Evolutionary conservation across 2,888 invertebrate genomes (phyloP).

Genomic region (Diarsia rubi): DNA sequence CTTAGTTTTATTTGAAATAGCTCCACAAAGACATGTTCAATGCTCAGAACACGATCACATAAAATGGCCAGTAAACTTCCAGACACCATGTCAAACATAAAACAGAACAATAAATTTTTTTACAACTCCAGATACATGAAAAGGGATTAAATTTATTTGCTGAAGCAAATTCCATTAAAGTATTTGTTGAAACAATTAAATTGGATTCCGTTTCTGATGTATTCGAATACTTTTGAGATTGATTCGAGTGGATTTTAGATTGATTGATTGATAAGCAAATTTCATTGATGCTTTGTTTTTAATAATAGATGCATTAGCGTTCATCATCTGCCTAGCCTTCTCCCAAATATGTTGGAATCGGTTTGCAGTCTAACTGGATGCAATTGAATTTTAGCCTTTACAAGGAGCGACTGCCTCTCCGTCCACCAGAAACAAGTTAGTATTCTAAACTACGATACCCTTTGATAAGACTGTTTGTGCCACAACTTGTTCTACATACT

Average conservation of each 20-base stretch:
- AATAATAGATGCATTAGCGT: background rate
- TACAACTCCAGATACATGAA: conserved; percentile 78
- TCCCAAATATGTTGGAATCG: background rate
- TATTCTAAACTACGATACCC: no score
- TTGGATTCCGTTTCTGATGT: conserved; percentile 60
- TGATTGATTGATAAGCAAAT: conserved; percentile 27
- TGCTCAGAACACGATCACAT: conserved; percentile 74
- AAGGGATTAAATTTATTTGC: conserved; percentile 76
- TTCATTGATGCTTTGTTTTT: conserved; percentile 8
- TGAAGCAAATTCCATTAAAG: conserved; percentile 66
- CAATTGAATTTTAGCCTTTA: no score
- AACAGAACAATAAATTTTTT: conserved; percentile 78
- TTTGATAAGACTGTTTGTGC: no score
- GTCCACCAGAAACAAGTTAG: no score
- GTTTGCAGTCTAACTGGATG: background rate
- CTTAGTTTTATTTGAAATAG: conserved; percentile 42
- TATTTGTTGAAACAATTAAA: conserved; percentile 68
- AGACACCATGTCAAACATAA: conserved; percentile 75
- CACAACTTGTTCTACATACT: no score
- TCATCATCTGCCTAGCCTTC: background rate
- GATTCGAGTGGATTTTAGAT: conserved; percentile 32
- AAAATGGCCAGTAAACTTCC: conserved; percentile 76
- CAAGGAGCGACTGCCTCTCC: no score
- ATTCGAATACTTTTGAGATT: conserved; percentile 50
- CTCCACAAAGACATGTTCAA: conserved; percentile 66